A percentile compares a stretch with the other conserved stretches of the same genome.
Evolutionary conservation across 2,888 invertebrate genomes (phyloP).

Genomic region (Drosophila niveifrons): DNA sequence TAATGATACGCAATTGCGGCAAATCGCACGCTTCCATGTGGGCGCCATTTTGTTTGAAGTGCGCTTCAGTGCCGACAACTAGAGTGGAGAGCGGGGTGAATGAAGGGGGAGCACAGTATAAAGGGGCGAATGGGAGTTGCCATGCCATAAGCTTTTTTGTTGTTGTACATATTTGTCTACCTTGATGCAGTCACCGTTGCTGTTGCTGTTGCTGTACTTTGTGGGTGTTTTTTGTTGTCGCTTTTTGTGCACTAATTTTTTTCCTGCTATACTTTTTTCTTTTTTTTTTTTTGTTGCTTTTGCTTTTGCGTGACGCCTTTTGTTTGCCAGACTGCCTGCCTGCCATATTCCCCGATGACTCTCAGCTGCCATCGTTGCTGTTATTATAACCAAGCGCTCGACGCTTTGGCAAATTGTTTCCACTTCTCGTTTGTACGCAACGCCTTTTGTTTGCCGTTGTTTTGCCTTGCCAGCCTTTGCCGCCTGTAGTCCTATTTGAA

Average conservation of each 20-base stretch:
- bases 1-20: slow-evolving; percentile 82
- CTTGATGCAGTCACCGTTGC: slow-evolving; percentile 58
- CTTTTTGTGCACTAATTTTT: slow-evolving; percentile 62
- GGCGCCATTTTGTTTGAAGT: slow-evolving; percentile 78
- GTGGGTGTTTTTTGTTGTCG: slow-evolving; percentile 28
- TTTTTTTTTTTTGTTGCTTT: slow-evolving; percentile 10
- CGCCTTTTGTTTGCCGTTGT: slow-evolving; percentile 50
- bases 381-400: slow-evolving; percentile 75
- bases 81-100: not conserved
- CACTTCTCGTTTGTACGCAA: slow-evolving; percentile 68
- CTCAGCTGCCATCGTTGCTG: slow-evolving; percentile 55
- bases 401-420: slow-evolving; percentile 79
- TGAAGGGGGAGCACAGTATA: not conserved
- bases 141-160: slow-evolving; percentile 41
- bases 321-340: slow-evolving; percentile 59
- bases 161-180: slow-evolving; percentile 68
- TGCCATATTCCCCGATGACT: slow-evolving; percentile 53
- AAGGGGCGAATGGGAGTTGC: slow-evolving; percentile 23
- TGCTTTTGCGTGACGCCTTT: slow-evolving; percentile 50
- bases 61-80: slow-evolving; percentile 52
- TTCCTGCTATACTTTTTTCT: slow-evolving; percentile 27
- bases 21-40: slow-evolving; percentile 80
- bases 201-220: slow-evolving; percentile 26
- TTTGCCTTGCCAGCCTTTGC: slow-evolving; percentile 3
- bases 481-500: slow-evolving; percentile 51